Percentiles rank a stretch among this genome's conserved stretches.
Evolutionary conservation across 2,888 invertebrate species (phyloP).

Genomic region (Amphipoea oculea): DNA sequence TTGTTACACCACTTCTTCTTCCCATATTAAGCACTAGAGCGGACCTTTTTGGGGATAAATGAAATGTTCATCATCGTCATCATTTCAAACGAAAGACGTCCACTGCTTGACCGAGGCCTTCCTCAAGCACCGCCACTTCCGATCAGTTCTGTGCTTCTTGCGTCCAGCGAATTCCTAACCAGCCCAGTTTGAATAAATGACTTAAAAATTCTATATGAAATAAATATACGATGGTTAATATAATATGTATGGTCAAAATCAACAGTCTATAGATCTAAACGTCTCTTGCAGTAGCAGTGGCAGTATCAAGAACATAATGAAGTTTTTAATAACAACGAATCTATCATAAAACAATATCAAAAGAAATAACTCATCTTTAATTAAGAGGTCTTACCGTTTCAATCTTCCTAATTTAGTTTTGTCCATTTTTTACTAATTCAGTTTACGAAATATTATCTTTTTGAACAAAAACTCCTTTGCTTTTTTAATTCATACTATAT

Average conservation of each 20-base stretch:
- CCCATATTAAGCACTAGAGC: background rate
- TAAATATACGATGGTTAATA: background rate
- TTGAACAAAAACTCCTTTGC: conserved; percentile 55
- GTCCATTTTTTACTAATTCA: conserved; percentile 69
- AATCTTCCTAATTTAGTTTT: conserved; percentile 65
- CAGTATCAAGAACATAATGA: background rate
- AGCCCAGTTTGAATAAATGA: background rate
- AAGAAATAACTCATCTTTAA: conserved; percentile 76
- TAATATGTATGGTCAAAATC: background rate
- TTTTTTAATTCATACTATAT: conserved; percentile 72
- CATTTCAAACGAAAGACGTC: too few species aligned
- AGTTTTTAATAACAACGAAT: background rate
- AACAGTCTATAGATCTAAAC: background rate
- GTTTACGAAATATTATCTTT: conserved; percentile 66
- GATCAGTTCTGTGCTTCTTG: too few species aligned
- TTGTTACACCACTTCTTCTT: background rate
- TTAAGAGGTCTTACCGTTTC: conserved; percentile 77
- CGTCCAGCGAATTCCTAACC: background rate
- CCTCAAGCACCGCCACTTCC: too few species aligned
- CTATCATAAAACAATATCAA: conserved; percentile 64
- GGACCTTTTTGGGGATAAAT: background rate
- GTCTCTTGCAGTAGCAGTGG: background rate
- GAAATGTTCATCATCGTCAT: too few species aligned
- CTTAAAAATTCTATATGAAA: background rate
- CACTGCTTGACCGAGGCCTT: too few species aligned